Evolutionary conservation across 2,797 vertebrate species (phyloP).

Genomic region (Octomys mimax): DNA sequence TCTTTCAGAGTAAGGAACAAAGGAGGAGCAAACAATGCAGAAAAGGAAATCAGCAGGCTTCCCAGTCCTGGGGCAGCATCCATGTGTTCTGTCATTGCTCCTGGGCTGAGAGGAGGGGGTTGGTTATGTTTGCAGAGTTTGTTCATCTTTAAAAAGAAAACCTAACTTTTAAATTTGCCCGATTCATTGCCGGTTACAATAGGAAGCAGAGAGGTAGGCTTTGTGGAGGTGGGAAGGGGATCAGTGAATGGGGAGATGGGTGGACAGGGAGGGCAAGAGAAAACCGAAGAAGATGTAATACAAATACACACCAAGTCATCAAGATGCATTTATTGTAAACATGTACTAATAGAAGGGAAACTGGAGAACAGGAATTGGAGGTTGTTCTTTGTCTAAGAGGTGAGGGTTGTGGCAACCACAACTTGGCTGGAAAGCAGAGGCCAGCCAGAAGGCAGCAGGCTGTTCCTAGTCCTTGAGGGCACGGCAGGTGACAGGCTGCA

Average conservation of each 20-base stretch:
- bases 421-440: not conserved
- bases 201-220: not conserved
- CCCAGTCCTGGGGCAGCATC: not conserved
- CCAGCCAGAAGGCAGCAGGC: rapidly evolving
- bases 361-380: not conserved
- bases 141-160: not conserved
- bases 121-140: not conserved
- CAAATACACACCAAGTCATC: not conserved
- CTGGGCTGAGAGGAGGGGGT: not conserved
- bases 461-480: not conserved
- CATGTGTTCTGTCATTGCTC: not conserved
- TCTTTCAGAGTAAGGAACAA: not conserved
- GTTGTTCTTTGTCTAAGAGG: not conserved
- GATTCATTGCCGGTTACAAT: not conserved
- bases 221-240: not conserved
- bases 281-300: not conserved
- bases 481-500: not conserved
- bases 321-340: not conserved
- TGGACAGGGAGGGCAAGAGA: not conserved
- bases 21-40: not conserved
- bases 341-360: not conserved
- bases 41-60: not conserved
- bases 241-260: not conserved
- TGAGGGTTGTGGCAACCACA: not conserved
- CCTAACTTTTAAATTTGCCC: not conserved